These are phyloP conservation scores for Eidolon dupreanum DNA, from an alignment of 2,797 vertebrate species.

Conservation along the genomic window DNA sequence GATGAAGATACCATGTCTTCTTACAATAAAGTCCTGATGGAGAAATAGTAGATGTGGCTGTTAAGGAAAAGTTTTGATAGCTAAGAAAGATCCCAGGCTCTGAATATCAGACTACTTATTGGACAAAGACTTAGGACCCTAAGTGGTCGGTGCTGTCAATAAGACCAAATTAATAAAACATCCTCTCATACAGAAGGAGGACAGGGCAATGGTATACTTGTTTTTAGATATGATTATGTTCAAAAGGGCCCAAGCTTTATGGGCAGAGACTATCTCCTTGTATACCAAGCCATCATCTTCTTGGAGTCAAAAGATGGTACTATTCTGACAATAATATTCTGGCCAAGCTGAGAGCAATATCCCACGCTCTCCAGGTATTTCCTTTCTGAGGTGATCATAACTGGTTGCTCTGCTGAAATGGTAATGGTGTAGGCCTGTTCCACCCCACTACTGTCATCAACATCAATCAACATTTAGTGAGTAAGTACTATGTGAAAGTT, in stretches of 20 bases:
- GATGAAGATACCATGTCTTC: neutral
- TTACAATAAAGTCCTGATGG: neutral
- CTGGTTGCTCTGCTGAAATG: neutral
- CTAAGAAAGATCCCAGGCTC: neutral
- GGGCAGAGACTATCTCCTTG: neutral
- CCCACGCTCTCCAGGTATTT: neutral
- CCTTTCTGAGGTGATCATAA: neutral
- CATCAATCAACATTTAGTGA: neutral
- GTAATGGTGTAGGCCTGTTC: neutral
- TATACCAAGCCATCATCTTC: neutral
- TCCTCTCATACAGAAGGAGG: neutral
- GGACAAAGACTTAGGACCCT: neutral
- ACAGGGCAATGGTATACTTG: neutral
- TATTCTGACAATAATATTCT: neutral
- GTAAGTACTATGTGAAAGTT: rapidly evolving
- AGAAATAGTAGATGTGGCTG: neutral
- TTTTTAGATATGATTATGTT: neutral
- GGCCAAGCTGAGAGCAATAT: neutral
- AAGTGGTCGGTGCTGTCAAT: neutral
- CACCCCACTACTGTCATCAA: neutral
- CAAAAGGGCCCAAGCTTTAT: neutral
- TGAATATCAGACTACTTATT: neutral
- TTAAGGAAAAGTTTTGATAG: neutral
- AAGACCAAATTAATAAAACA: neutral
- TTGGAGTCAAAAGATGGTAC: neutral